A percentile compares a stretch with the other conserved stretches of the same genome.
phyloP scores from a whole-genome alignment of 2,888 invertebrate genomes.

The Nemotelus nigrinus region DNA sequence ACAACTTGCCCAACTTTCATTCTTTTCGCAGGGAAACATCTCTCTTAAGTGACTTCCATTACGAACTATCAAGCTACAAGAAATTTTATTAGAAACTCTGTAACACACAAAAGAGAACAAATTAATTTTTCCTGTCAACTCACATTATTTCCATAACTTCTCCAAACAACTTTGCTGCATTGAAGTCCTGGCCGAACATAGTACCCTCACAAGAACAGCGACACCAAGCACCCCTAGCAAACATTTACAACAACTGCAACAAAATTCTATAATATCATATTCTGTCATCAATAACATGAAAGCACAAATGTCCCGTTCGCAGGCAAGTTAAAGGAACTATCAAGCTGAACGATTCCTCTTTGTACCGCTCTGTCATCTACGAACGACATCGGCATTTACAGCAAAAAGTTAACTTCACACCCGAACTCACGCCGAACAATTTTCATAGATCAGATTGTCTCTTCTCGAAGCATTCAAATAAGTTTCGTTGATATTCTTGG shows the following conservation, averaged over 20 bases:
- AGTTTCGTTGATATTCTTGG: constrained; percentile 23
- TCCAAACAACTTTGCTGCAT: not conserved
- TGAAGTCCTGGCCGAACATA: too few species aligned
- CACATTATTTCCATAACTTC: not conserved
- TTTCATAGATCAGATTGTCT: constrained; percentile 28
- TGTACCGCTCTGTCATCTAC: not conserved
- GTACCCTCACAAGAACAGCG: too few species aligned
- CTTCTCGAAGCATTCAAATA: constrained; percentile 19
- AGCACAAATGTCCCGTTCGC: not conserved
- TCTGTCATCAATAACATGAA: constrained; percentile 3
- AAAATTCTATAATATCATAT: not conserved
- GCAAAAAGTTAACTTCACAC: constrained; percentile 25
- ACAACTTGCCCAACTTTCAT: too few species aligned
- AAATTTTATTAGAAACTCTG: too few species aligned
- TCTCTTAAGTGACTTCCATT: too few species aligned
- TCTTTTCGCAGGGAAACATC: too few species aligned
- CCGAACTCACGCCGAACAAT: constrained; percentile 10
- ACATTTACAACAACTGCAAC: too few species aligned
- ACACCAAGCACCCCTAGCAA: too few species aligned
- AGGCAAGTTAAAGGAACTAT: not conserved
- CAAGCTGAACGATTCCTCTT: not conserved
- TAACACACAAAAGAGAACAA: too few species aligned
- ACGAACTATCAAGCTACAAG: too few species aligned
- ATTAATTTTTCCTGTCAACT: too few species aligned
- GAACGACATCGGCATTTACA: constrained; percentile 18